These are phyloP conservation scores for Julus scanicus DNA, from an alignment of 2,888 invertebrate species.

Conservation along the genomic window DNA sequence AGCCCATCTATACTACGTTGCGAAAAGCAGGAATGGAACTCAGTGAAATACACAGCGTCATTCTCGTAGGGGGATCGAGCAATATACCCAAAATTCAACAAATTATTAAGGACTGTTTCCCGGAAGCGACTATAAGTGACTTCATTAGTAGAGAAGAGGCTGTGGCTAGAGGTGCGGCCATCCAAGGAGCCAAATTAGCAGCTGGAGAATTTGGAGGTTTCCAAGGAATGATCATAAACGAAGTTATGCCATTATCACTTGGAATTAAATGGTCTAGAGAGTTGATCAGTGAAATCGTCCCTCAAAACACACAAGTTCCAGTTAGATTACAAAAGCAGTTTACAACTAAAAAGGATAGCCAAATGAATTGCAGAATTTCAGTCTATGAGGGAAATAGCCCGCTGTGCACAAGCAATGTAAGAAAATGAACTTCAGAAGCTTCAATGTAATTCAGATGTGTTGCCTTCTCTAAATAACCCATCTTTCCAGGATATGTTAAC, in stretches of 20 bases:
- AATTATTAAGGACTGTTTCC: conserved; percentile 73
- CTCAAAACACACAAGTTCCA: too few relatives aligned
- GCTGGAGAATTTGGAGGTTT: conserved; percentile 63
- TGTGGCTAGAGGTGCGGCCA: conserved; percentile 29
- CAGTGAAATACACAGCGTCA: not conserved
- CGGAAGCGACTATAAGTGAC: conserved; percentile 63
- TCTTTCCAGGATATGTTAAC: too few relatives aligned
- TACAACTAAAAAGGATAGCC: too few relatives aligned
- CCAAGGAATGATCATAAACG: too few relatives aligned
- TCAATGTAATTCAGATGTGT: too few relatives aligned
- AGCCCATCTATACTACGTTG: too few relatives aligned
- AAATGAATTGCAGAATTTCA: not conserved
- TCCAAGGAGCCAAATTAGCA: not conserved
- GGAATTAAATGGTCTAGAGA: too few relatives aligned
- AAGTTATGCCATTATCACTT: too few relatives aligned
- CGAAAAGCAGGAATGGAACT: not conserved
- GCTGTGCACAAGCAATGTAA: not conserved
- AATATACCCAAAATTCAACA: conserved; percentile 63
- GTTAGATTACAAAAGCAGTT: too few relatives aligned
- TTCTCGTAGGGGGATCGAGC: conserved; percentile 44
- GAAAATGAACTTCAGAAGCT: too few relatives aligned
- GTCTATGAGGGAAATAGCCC: not conserved
- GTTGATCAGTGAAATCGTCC: too few relatives aligned
- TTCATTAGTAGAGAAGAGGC: conserved; percentile 52
- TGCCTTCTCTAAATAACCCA: too few relatives aligned